Percentiles rank a stretch among this genome's conserved stretches.
Evolutionary conservation across 1,140 invertebrate genomes (phyloP).

Genomic region (Tribolium madens): DNA sequence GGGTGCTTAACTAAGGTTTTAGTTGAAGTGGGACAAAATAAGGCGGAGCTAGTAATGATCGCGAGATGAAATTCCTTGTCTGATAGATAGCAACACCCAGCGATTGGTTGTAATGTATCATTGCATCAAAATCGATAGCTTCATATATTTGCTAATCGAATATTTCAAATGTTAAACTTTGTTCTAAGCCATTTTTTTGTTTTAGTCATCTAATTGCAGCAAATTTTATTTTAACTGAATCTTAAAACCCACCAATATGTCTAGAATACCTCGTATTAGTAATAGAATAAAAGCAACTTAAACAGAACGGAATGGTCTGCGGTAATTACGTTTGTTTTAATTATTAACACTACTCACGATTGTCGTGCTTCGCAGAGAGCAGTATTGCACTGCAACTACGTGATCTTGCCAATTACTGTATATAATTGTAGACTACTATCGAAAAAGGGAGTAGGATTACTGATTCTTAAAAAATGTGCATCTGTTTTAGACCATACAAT

Average conservation of each 20-base stretch:
- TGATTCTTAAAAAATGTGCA: no score
- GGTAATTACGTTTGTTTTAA: constrained; percentile 44
- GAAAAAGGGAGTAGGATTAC: constrained; percentile 27
- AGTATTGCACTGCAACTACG: constrained; percentile 20
- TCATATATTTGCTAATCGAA: background rate
- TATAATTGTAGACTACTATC: constrained; percentile 40
- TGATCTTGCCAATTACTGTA: constrained; percentile 41
- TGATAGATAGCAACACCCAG: constrained; percentile 27
- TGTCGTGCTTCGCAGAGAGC: constrained; percentile 30
- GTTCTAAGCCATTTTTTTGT: no score
- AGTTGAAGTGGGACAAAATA: constrained; percentile 32
- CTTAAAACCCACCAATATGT: constrained; percentile 4
- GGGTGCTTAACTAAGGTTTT: background rate
- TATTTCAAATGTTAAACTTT: background rate
- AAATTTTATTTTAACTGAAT: background rate
- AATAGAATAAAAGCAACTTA: constrained; percentile 9
- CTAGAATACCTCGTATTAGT: constrained; percentile 11
- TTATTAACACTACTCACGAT: constrained; percentile 43
- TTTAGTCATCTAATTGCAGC: background rate
- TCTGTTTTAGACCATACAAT: no score
- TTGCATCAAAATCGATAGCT: background rate
- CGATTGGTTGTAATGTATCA: constrained; percentile 33
- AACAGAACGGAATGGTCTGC: background rate
- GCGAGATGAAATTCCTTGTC: constrained; percentile 44
- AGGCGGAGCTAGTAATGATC: constrained; percentile 45